Base-by-base conservation (phyloP, 2,113 vertebrate species). In the Halcyon senegalensis region DNA sequence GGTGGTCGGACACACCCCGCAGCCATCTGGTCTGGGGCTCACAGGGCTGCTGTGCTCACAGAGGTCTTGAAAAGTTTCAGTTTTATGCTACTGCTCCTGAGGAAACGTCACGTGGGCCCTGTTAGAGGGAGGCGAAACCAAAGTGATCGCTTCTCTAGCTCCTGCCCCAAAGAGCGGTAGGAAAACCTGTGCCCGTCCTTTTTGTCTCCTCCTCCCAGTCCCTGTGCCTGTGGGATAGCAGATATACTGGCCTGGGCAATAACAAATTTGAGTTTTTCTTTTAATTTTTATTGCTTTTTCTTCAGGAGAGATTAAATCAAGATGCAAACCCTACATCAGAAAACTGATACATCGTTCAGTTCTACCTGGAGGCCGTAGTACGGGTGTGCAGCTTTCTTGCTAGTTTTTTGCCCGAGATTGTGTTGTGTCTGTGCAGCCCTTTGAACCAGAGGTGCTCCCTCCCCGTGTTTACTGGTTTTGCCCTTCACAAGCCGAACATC, bases 391-490 rank as follows among this genome's bases (percentile, higher is more conserved):
- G 28, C 48, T 68, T 84, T 79, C 37, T 66, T 88, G 64, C 3
- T 43, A 87, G 75, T 11, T 46, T 84, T 93, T 92, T 17, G 25
- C 44, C 39, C 10, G n/a, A 91, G 87, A 85, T 50, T 75, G 31
- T 44, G 9, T 89, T 95, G 87, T 89, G 74, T 8, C 63, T 77
- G 13, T 46, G 33, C 12, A 37, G 37, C 51, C 13, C 28, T 80
- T 59, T 91, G 84, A 94, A 94, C 30, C 41, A 66, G 44, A 60
- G 56, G 68, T 88, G 67, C 70, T 90, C 55, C 41, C 13, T 80
- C 50, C 60, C 91, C 56, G 7, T 50, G 37, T 84, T 95, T 93
- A 79, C 69, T 81, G 67, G 35, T 86, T 93, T 83, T 91, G 31
- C 37, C 33, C 84, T 92, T 81, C 13, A 14, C 43, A 74, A 96